Evolutionary conservation across 2,113 vertebrate species (phyloP).

Genomic region (Colossoma macropomum): DNA sequence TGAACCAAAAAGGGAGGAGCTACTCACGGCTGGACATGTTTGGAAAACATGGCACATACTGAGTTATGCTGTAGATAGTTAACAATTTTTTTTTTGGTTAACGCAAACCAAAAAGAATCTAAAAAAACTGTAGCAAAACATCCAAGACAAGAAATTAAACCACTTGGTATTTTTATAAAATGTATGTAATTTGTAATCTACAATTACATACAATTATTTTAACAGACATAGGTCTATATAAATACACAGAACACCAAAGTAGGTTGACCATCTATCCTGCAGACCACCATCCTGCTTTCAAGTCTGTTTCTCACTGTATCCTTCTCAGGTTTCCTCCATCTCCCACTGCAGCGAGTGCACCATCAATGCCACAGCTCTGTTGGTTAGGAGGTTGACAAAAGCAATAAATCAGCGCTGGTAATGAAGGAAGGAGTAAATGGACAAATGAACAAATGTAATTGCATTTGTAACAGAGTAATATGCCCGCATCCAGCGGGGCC

Average conservation of each 20-base stretch:
- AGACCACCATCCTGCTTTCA: background rate
- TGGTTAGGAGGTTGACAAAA: constrained; percentile 43
- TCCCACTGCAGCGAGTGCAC: background rate
- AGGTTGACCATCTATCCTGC: background rate
- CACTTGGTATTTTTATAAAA: too few relatives aligned
- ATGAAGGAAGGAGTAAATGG: constrained; percentile 33
- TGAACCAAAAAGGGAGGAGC: too few relatives aligned
- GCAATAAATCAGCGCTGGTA: constrained; percentile 37
- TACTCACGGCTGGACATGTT: too few relatives aligned
- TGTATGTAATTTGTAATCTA: too few relatives aligned
- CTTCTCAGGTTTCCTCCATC: background rate
- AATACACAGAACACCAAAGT: too few relatives aligned
- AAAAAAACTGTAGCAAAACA: too few relatives aligned
- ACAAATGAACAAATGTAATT: constrained; percentile 50
- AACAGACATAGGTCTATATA: background rate
- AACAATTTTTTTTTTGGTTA: too few relatives aligned
- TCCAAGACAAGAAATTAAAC: too few relatives aligned
- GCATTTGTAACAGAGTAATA: constrained; percentile 41
- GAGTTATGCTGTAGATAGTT: too few relatives aligned
- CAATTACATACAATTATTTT: background rate
- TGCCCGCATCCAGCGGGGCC: constrained; percentile 31
- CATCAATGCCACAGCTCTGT: constrained; percentile 12
- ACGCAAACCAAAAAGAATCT: too few relatives aligned
- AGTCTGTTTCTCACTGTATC: background rate
- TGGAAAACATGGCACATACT: too few relatives aligned